phyloP scores from a whole-genome alignment of 2,113 vertebrate genomes.

The Oriolus oriolus region DNA sequence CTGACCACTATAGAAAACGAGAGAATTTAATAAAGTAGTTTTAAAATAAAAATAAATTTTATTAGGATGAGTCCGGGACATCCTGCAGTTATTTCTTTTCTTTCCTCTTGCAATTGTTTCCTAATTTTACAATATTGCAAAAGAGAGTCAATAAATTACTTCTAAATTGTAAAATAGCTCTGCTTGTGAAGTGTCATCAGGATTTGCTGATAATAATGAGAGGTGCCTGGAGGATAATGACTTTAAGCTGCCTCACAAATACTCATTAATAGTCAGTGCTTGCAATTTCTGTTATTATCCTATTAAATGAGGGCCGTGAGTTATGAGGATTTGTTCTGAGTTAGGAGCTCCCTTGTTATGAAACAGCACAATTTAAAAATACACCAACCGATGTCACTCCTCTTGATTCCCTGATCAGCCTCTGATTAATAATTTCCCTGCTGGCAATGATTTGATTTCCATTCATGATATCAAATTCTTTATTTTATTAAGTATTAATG shows the following conservation, averaged over 20 bases:
- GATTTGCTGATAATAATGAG: background rate
- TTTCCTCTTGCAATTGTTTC: background rate
- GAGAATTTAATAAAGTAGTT: background rate
- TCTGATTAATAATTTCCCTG: background rate
- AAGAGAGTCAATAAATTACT: background rate
- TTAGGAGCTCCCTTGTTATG: background rate
- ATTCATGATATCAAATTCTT: background rate
- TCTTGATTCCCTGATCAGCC: background rate
- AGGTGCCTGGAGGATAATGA: background rate
- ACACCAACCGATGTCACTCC: background rate
- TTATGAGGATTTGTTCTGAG: background rate
- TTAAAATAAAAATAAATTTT: background rate
- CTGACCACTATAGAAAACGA: background rate
- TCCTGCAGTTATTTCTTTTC: background rate
- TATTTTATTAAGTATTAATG: background rate
- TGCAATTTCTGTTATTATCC: slow-evolving; percentile 1
- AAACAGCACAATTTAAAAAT: background rate
- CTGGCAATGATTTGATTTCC: background rate
- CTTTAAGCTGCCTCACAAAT: slow-evolving; percentile 1
- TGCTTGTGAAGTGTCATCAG: slow-evolving; percentile 20
- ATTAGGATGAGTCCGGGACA: background rate
- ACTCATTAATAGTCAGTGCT: background rate
- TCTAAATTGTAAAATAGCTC: background rate
- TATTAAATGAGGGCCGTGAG: background rate
- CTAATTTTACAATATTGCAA: slow-evolving; percentile 5